These are phyloP conservation scores for Drosophila subobscura DNA, from an alignment of 1,140 invertebrate species.

Conservation along the genomic window DNA sequence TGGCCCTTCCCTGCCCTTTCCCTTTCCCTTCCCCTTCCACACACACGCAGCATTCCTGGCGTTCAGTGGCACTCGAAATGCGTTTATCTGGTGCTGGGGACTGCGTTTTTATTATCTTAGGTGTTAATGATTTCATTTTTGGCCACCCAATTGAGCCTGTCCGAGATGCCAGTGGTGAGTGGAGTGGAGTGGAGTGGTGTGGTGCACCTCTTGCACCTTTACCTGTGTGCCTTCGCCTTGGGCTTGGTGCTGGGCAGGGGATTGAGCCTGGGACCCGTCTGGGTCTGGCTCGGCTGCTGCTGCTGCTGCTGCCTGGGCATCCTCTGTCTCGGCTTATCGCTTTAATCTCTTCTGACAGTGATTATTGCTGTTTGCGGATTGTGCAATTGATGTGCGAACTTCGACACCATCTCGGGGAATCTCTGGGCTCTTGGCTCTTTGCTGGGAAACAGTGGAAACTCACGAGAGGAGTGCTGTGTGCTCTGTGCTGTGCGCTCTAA, in stretches of 20 bases:
- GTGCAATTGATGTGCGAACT: slow-evolving; percentile 82
- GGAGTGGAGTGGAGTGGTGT: background rate
- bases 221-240: slow-evolving; percentile 11
- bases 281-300: slow-evolving; percentile 6
- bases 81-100: slow-evolving; percentile 35
- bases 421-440: slow-evolving; percentile 1
- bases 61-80: slow-evolving; percentile 59
- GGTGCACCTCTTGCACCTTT: slow-evolving; percentile 3
- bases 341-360: slow-evolving; percentile 82
- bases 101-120: slow-evolving; percentile 74
- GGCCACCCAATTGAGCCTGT: slow-evolving; percentile 79
- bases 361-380: slow-evolving; percentile 81
- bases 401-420: slow-evolving; percentile 57
- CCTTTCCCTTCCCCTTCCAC: slow-evolving; percentile 6
- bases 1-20: background rate
- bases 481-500: background rate
- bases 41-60: slow-evolving; percentile 57
- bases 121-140: slow-evolving; percentile 83
- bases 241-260: no score
- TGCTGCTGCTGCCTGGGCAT: slow-evolving; percentile 40
- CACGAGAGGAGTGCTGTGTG: slow-evolving; percentile 6
- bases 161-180: slow-evolving; percentile 26
- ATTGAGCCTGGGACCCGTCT: slow-evolving; percentile 38
- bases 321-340: slow-evolving; percentile 73
- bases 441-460: slow-evolving; percentile 10